Percentiles rank a stretch among this genome's conserved stretches.
Evolutionary conservation across 2,113 vertebrate species (phyloP).

Genomic region (Probosciger aterrimus): DNA sequence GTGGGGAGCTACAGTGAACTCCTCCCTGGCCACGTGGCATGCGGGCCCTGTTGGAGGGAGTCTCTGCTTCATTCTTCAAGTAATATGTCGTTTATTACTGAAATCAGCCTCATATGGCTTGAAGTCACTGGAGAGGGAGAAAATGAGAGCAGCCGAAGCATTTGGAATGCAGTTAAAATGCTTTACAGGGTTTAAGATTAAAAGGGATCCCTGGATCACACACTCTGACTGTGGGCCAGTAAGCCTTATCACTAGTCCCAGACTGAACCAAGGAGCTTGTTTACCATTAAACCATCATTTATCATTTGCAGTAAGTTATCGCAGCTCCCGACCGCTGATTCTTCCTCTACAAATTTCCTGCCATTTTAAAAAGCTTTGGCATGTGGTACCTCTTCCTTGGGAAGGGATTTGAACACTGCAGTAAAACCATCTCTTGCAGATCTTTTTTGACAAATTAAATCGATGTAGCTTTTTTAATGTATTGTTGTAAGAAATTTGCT

Average conservation of each 20-base stretch:
- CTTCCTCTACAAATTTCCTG: neutral
- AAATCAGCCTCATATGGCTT: neutral
- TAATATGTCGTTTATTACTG: neutral
- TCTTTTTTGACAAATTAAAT: neutral
- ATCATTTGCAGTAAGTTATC: neutral
- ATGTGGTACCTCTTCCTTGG: neutral
- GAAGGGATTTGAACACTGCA: neutral
- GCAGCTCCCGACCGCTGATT: neutral
- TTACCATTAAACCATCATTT: neutral
- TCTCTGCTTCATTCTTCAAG: neutral
- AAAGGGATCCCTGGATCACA: neutral
- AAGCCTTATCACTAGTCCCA: neutral
- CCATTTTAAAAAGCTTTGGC: neutral
- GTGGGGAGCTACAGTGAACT: neutral
- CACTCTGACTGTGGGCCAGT: neutral
- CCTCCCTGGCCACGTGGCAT: fast-evolving
- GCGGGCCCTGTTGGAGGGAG: neutral
- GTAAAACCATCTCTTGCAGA: neutral
- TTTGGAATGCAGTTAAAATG: neutral
- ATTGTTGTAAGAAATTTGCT: neutral
- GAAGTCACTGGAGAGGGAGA: neutral
- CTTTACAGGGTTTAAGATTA: neutral
- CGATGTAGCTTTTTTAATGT: neutral
- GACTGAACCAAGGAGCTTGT: neutral
- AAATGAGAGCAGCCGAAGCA: neutral